phyloP scores from a whole-genome alignment of 1,140 invertebrate genomes.

The Danaus melanippus region DNA sequence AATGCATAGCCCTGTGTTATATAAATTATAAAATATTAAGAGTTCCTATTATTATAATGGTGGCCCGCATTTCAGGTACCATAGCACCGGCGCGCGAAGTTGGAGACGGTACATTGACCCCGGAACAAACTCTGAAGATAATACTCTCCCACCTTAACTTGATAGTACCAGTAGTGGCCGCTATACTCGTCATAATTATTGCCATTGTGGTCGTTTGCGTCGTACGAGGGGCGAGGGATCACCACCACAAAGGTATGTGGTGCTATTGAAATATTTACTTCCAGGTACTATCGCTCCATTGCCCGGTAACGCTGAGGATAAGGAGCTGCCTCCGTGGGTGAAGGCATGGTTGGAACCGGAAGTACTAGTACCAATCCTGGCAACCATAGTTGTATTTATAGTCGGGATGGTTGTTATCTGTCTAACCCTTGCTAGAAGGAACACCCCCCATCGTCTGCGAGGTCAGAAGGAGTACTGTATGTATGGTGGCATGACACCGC shows the following conservation, averaged over 20 bases:
- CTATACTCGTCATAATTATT: constrained; percentile 91
- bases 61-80: constrained; percentile 87
- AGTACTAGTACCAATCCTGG: constrained; percentile 86
- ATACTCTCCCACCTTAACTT: constrained; percentile 91
- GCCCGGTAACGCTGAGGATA: constrained; percentile 75
- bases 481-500: constrained; percentile 72
- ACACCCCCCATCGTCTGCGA: constrained; percentile 85
- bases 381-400: constrained; percentile 88
- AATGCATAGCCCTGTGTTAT: constrained; percentile 54
- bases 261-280: background rate
- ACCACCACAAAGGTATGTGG: constrained; percentile 79
- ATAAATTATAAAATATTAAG: constrained; percentile 2
- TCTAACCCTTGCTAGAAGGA: constrained; percentile 84
- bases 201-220: constrained; percentile 93
- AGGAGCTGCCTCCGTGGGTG: constrained; percentile 83
- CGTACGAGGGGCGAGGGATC: constrained; percentile 84
- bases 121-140: constrained; percentile 86
- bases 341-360: constrained; percentile 90
- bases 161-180: constrained; percentile 93
- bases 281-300: constrained; percentile 86
- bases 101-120: constrained; percentile 77
- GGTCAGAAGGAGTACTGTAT: constrained; percentile 81
- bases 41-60: constrained; percentile 15
- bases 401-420: constrained; percentile 92
- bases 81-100: constrained; percentile 92